Evolutionary conservation across 1,140 invertebrate genomes (phyloP).

Genomic region (Tetramorium simillimum): DNA sequence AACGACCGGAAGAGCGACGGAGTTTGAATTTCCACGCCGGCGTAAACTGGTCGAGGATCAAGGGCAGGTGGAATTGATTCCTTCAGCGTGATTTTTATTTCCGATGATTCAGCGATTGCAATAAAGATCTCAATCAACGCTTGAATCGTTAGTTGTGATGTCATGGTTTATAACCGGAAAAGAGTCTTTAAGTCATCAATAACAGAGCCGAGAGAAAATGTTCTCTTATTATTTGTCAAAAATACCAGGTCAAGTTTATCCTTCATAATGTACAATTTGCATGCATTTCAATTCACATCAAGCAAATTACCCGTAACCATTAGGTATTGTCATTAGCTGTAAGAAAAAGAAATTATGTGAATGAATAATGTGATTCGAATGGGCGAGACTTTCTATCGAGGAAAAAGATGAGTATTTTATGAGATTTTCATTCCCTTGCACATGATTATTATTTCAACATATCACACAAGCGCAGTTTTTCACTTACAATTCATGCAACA

Average conservation of each 20-base stretch:
- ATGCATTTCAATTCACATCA: not conserved
- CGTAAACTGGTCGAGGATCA: not conserved
- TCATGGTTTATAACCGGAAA: not conserved
- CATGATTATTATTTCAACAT: not conserved
- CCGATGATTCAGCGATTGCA: slow-evolving; percentile 44
- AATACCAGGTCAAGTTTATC: not conserved
- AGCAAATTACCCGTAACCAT: not conserved
- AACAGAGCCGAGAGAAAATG: not conserved
- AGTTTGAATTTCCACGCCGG: not conserved
- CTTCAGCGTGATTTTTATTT: slow-evolving; percentile 9
- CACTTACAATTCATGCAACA: not conserved
- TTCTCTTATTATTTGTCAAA: not conserved
- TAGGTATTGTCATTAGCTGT: not conserved
- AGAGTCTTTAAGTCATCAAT: not conserved
- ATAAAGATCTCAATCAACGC: slow-evolving; percentile 32
- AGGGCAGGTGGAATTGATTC: slow-evolving; percentile 7
- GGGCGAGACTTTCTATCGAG: not conserved
- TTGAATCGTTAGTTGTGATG: slow-evolving; percentile 18
- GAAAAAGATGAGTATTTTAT: not conserved
- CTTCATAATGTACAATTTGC: not conserved
- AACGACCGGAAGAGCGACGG: not conserved
- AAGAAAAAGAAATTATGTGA: not conserved
- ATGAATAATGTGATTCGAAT: not conserved
- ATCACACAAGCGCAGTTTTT: not conserved
- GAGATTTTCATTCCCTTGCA: not conserved